Evolutionary conservation across 2,113 vertebrate genomes (phyloP).

Genomic region (Rhynchomys soricoides): DNA sequence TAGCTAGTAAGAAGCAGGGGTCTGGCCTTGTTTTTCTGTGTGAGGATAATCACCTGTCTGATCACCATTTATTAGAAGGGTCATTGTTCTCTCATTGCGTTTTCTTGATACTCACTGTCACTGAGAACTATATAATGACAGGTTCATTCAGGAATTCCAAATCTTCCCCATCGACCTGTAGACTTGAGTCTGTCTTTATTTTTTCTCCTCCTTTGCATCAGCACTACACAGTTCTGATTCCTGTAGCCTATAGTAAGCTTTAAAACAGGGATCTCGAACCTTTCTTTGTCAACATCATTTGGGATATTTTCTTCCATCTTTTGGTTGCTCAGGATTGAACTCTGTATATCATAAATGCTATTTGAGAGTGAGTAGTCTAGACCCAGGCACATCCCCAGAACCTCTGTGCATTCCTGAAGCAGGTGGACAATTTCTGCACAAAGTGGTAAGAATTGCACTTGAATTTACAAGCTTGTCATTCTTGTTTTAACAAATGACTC

Average conservation of each 20-base stretch:
- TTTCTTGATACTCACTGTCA: not conserved
- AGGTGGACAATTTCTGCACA: not conserved
- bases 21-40: not conserved
- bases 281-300: not conserved
- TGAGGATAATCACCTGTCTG: not conserved
- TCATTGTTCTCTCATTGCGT: not conserved
- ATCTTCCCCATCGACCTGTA: not conserved
- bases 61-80: not conserved
- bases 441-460: not conserved
- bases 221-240: not conserved
- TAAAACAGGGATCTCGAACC: not conserved
- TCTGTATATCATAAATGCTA: not conserved
- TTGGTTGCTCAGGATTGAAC: not conserved
- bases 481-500: not conserved
- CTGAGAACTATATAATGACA: not conserved
- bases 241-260: not conserved
- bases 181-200: not conserved
- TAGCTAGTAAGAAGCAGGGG: not conserved
- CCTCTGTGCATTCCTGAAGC: not conserved
- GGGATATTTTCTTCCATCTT: not conserved
- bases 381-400: not conserved
- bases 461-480: rapidly evolving
- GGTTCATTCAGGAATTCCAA: not conserved
- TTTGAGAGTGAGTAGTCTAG: not conserved
- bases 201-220: not conserved